Base-by-base conservation (phyloP, 2,797 vertebrate species). In the Sebastes flavidus region DNA sequence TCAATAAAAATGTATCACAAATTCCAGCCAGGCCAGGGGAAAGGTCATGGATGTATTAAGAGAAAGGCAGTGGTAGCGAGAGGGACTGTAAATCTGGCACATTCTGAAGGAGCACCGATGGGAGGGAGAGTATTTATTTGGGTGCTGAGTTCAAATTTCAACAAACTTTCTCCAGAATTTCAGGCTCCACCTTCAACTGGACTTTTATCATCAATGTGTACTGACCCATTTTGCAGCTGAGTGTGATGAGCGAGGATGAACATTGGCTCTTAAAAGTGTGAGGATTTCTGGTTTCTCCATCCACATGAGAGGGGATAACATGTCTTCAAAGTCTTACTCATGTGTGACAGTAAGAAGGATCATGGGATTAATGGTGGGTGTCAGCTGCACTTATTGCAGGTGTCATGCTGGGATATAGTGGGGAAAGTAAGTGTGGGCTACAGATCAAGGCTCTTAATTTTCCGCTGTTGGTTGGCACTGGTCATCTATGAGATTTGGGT, bases 261-360 rank as follows among this genome's bases (percentile, higher is more conserved):
- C 59, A 18, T 8, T 72, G 30, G 49, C 61, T 38, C 55, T 42
- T 55, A 27, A 74, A 65, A 75, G 24, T 77, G 25, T 69, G 73
- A 75, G 25, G 46, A 55, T 80, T 65, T 65, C 62, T 74, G 22
- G 46, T 72, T 76, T 75, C 20, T 76, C 54, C n/a, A 42, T 71
- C 68, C 70, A 75, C 36, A 10, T 77, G 73, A 83, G 54, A 82
- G 60, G 66, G 82, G 72, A 82, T 76, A 86, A 84, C 66, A 79
- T 86, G 84, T 73, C 85, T 78, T 76, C 55, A 63, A 84, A 82
- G 75, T 85, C 65, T 68, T 86, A 88, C 80, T 78, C 65, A 34
- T 72, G 84, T 83, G 90, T 90, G 89, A 90, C 89, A 90, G 76
- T 83, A 86, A 92, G 88, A 84, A 70, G 87, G 83, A 89, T 87